A percentile compares a stretch with the other conserved stretches of the same genome.
These are phyloP conservation scores for Gymnothorax javanicus DNA, from an alignment of 2,797 vertebrate species.

Conservation along the genomic window DNA sequence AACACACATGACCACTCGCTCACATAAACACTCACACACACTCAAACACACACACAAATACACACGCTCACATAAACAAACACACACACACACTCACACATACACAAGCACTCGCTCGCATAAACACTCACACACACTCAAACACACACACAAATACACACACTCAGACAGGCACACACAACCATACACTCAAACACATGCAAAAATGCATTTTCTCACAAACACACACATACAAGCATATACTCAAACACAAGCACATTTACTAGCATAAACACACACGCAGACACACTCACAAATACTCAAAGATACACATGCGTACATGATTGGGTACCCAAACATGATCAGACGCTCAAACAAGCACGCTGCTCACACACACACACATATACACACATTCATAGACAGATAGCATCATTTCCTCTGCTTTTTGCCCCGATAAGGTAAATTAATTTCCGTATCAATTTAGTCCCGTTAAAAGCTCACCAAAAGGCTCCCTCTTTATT, in stretches of 20 bases:
- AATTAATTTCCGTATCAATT: not conserved
- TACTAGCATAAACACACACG: not conserved
- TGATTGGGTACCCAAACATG: not conserved
- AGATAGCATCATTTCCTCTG: too few relatives aligned
- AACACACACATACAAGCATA: not conserved
- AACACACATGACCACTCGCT: slow-evolving; percentile 1
- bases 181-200: slow-evolving; percentile 1
- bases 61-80: slow-evolving; percentile 7
- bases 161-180: not conserved
- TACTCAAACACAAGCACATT: slow-evolving; percentile 1
- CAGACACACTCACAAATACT: too few relatives aligned
- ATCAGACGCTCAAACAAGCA: not conserved
- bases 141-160: not conserved
- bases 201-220: not conserved
- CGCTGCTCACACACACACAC: slow-evolving; percentile 28
- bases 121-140: not conserved
- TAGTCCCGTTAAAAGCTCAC: not conserved
- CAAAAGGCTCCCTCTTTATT: not conserved
- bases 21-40: not conserved
- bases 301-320: not conserved
- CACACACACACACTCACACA: slow-evolving; percentile 33
- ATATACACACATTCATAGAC: not conserved
- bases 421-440: too few relatives aligned
- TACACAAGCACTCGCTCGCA: too few relatives aligned
- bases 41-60: not conserved